Conservation (phyloP, 53 echinoderm and acorn worm genomes). For the Apostichopus leukothele region DNA sequence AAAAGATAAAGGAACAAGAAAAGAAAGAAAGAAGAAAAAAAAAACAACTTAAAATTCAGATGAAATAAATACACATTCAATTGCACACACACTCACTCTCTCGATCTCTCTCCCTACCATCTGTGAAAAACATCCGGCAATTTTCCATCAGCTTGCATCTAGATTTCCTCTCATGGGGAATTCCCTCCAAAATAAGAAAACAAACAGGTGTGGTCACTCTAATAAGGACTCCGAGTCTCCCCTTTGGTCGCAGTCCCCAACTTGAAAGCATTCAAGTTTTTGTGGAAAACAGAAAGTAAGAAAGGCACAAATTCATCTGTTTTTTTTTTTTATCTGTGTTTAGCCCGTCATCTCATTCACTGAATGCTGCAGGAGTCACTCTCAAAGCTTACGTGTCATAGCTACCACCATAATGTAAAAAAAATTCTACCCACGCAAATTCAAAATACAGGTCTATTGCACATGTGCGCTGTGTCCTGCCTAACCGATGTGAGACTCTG, state of each 20-base stretch:
- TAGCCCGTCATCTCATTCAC: background rate
- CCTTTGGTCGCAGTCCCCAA: background rate
- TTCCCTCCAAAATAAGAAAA: background rate
- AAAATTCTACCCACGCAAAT: background rate
- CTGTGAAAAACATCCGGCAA: background rate
- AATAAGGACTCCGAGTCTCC: background rate
- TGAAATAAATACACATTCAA: too few relatives aligned
- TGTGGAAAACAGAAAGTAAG: background rate
- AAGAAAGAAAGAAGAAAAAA: too few relatives aligned
- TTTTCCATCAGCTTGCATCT: background rate
- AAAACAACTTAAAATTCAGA: too few relatives aligned
- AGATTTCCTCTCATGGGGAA: background rate
- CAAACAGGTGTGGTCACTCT: background rate
- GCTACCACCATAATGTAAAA: background rate
- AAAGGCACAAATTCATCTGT: background rate
- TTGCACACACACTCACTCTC: background rate
- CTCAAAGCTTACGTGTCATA: background rate
- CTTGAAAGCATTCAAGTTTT: background rate
- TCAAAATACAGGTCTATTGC: background rate
- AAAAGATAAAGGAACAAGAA: too few relatives aligned
- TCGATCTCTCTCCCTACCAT: background rate
- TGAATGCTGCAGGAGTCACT: background rate
- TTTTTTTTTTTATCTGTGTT: background rate
- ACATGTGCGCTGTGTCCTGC: too few relatives aligned
- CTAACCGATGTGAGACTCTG: too few relatives aligned